phyloP scores from a whole-genome alignment of 2,113 vertebrate species.

The Empidonax alnorum region DNA sequence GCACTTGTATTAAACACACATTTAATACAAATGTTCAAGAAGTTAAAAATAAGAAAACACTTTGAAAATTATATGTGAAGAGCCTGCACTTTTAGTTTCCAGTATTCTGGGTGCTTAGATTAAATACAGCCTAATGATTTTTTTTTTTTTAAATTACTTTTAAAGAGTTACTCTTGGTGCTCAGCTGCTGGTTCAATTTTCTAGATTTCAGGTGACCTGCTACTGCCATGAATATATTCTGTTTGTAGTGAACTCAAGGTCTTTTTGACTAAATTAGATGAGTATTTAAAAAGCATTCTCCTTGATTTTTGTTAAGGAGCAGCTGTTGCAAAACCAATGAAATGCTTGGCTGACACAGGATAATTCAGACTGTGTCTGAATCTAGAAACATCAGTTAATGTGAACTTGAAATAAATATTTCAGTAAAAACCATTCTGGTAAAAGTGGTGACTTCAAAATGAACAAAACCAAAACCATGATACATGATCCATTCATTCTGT shows the following conservation, averaged over 20 bases:
- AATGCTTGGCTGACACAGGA: background rate
- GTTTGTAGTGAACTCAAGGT: background rate
- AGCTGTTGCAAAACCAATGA: background rate
- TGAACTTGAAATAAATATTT: background rate
- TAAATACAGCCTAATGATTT: background rate
- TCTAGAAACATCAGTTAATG: background rate
- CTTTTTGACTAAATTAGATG: background rate
- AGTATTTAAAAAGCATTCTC: background rate
- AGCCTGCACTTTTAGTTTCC: background rate
- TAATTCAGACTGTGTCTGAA: background rate
- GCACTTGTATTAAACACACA: background rate
- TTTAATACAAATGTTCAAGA: background rate
- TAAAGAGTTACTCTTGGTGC: background rate
- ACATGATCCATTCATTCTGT: background rate
- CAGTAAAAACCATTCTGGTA: background rate
- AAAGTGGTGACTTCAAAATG: background rate
- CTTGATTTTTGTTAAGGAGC: background rate
- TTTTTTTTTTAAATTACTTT: background rate
- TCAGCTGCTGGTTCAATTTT: background rate
- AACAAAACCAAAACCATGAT: background rate
- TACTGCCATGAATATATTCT: background rate
- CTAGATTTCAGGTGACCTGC: background rate
- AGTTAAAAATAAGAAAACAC: background rate
- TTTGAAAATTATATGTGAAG: background rate
- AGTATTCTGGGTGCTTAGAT: background rate